Percentiles rank a stretch among this genome's conserved stretches.
These are phyloP conservation scores for Chromobotia macracanthus DNA, from an alignment of 2,797 vertebrate species.

Conservation along the genomic window DNA sequence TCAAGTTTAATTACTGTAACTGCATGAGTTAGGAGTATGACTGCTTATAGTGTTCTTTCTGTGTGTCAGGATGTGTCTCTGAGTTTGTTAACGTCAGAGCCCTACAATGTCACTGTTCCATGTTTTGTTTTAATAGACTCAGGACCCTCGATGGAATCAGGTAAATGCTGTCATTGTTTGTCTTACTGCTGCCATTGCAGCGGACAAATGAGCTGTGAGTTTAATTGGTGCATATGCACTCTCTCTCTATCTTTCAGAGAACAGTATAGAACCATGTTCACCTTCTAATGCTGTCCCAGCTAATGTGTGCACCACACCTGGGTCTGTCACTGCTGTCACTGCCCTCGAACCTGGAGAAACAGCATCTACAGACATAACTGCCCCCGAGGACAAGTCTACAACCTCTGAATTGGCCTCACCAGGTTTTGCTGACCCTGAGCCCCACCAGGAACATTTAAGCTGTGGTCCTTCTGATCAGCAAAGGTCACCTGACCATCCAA, in stretches of 20 bases:
- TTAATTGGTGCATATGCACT: neutral
- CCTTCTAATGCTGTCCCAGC: neutral
- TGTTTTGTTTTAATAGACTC: neutral
- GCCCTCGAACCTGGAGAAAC: neutral
- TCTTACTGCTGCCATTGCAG: neutral
- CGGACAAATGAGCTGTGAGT: neutral
- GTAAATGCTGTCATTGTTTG: neutral
- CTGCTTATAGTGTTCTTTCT: slow-evolving; percentile 12
- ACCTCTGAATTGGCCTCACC: neutral
- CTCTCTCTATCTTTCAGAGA: slow-evolving; percentile 42
- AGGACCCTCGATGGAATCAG: slow-evolving; percentile 18
- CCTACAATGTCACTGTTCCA: neutral
- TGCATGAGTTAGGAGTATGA: neutral
- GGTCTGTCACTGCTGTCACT: neutral
- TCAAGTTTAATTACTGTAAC: neutral
- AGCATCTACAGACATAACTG: neutral
- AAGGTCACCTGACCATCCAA: slow-evolving; percentile 20
- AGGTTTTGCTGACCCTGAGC: neutral
- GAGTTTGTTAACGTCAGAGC: slow-evolving; percentile 56
- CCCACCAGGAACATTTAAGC: neutral
- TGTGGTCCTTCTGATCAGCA: neutral
- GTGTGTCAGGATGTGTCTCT: slow-evolving; percentile 61
- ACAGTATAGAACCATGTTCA: neutral
- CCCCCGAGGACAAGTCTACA: neutral
- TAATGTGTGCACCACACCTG: neutral